Conservation (phyloP, 2,888 invertebrate species). For the Tupiocoris notatus region DNA sequence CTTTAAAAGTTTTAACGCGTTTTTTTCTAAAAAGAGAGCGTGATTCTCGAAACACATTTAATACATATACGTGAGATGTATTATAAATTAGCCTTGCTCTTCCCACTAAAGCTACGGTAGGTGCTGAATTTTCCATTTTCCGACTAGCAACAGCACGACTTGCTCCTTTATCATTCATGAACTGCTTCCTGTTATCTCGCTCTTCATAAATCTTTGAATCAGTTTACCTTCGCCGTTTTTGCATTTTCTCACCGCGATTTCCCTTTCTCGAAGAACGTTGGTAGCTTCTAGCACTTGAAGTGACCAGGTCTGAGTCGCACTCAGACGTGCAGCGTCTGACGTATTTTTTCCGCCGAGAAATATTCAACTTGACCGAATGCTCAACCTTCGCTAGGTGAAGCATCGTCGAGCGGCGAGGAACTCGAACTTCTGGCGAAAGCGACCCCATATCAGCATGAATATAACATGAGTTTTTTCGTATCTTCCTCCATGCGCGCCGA, state of each 20-base stretch:
- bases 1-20: no score
- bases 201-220: neutral
- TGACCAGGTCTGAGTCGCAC: neutral
- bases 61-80: no score
- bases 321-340: neutral
- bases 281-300: no score
- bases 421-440: neutral
- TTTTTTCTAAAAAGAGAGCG: no score
- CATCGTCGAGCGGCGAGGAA: neutral
- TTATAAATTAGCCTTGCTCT: no score
- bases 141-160: no score
- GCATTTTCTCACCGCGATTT: neutral
- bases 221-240: neutral
- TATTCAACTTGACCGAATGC: neutral
- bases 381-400: neutral
- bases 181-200: neutral
- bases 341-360: neutral
- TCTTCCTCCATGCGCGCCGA: neutral
- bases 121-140: no score
- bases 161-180: neutral
- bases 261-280: no score
- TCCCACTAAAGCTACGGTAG: no score
- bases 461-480: neutral
- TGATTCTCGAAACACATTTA: no score
- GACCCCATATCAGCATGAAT: neutral